Conservation (phyloP, 2,888 invertebrate species). For the Campoplex capitator region DNA sequence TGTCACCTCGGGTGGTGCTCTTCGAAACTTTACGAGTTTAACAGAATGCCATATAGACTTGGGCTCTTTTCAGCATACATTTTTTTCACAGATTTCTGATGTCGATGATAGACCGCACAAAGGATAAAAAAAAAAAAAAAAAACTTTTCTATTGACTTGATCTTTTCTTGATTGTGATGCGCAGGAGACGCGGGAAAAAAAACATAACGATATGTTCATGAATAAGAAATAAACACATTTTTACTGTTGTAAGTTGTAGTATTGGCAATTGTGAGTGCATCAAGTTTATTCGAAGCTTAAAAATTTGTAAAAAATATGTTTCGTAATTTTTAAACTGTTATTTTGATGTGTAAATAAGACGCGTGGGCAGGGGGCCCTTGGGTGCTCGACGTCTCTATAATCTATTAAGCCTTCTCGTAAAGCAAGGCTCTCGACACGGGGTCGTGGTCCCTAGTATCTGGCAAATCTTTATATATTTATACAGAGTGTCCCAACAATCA, state of each 20-base stretch:
- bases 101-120: background rate
- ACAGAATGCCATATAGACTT: slow-evolving; percentile 57
- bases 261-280: background rate
- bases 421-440: slow-evolving; percentile 69
- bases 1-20: slow-evolving; percentile 79
- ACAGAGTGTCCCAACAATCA: slow-evolving; percentile 38
- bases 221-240: background rate
- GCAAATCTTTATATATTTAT: slow-evolving; percentile 48
- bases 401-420: slow-evolving; percentile 75
- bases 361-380: slow-evolving; percentile 68
- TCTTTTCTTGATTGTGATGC: background rate
- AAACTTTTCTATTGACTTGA: background rate
- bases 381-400: slow-evolving; percentile 76
- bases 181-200: background rate
- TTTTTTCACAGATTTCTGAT: slow-evolving; percentile 22
- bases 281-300: background rate
- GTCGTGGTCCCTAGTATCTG: slow-evolving; percentile 65
- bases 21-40: slow-evolving; percentile 77
- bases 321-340: slow-evolving; percentile 52
- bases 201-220: background rate
- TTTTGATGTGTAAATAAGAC: slow-evolving; percentile 69
- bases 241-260: background rate
- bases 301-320: background rate
- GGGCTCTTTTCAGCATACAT: background rate
- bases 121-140: background rate